A percentile compares a stretch with the other conserved stretches of the same genome.
These are phyloP conservation scores for Gnatocerus cornutus DNA, from an alignment of 2,888 invertebrate genomes.

Conservation along the genomic window DNA sequence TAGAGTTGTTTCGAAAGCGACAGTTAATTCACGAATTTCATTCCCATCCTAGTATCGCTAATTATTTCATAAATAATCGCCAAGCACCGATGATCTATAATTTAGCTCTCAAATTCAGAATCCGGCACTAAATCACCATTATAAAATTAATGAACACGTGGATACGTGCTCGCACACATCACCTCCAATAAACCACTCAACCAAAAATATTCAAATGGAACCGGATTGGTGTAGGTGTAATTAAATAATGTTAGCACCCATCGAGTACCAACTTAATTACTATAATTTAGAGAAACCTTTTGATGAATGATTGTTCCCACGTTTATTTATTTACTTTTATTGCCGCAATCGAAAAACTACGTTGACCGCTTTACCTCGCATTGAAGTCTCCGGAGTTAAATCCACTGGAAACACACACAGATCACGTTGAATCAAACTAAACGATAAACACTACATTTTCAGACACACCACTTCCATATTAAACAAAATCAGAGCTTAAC, in stretches of 20 bases:
- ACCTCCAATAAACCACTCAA: constrained; percentile 22
- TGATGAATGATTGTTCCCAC: constrained; percentile 20
- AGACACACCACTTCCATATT: background rate
- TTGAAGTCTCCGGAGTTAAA: constrained; percentile 38
- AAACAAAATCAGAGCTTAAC: constrained; percentile 1
- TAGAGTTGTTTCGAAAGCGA: constrained; percentile 25
- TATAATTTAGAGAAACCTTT: constrained; percentile 13
- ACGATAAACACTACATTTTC: constrained; percentile 14
- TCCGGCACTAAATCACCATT: constrained; percentile 27
- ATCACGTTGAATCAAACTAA: constrained; percentile 1
- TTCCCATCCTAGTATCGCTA: constrained; percentile 5
- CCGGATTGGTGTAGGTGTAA: constrained; percentile 37
- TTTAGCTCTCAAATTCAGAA: constrained; percentile 23
- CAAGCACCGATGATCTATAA: constrained; percentile 20
- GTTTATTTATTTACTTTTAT: constrained; percentile 32
- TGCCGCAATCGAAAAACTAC: background rate
- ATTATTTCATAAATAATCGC: constrained; percentile 29
- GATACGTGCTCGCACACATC: constrained; percentile 12
- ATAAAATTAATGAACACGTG: constrained; percentile 33
- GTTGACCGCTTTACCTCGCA: constrained; percentile 35
- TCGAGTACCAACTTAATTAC: constrained; percentile 24
- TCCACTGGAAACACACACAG: constrained; percentile 17
- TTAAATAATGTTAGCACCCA: constrained; percentile 40
- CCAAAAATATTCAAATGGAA: constrained; percentile 26
- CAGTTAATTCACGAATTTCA: constrained; percentile 24